Base-by-base conservation (phyloP, 2,113 vertebrate species). In the Esox niger region DNA sequence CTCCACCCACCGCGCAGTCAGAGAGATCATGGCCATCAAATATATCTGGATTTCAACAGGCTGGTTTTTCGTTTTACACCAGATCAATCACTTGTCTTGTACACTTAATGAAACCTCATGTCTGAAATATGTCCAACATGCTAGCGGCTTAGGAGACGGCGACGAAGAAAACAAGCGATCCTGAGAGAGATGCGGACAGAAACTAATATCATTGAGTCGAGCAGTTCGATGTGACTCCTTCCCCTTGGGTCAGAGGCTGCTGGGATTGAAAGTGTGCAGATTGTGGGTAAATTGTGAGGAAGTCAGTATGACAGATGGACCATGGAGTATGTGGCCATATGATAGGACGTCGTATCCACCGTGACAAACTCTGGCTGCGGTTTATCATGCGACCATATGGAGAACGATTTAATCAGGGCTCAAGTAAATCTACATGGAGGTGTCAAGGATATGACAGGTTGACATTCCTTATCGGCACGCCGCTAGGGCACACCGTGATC, bases 201-300 rank as follows among this genome's bases (percentile, higher is more conserved):
- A 82, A 57, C 73, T 72, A 77, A 79, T 82, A 79, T 68, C 58
- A 23, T 62, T 25, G 79, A 82, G 72, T 35, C 74, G 76, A 67
- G 71, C 69, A 4, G 73, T 71, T 68, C 76, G 57, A 79, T 73
- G 70, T 56, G 56, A 2, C 23, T 64, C 21, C 47, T 54, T 65
- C 64, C 65, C 59, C 26, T 35, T 63, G 73, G 71, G 81, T 56
- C 68, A 30, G 58, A 23, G 31, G 17, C 29, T 69, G 29, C 62
- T 71, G 15, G 32, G 64, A 63, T 52, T 67, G 27, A 33, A 69
- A 74, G 71, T 55, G 55, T 60, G 65, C 56, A 35, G 47, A 21
- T 6, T 52, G 47, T 17, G 65, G 46, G 64, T 70, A 60, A 27
- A 66, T 47, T 56, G 55, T 65, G 35, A 33, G 31, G 1, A n/a